These are phyloP conservation scores for Noctilio leporinus DNA, from an alignment of 2,113 vertebrate genomes.

Conservation along the genomic window DNA sequence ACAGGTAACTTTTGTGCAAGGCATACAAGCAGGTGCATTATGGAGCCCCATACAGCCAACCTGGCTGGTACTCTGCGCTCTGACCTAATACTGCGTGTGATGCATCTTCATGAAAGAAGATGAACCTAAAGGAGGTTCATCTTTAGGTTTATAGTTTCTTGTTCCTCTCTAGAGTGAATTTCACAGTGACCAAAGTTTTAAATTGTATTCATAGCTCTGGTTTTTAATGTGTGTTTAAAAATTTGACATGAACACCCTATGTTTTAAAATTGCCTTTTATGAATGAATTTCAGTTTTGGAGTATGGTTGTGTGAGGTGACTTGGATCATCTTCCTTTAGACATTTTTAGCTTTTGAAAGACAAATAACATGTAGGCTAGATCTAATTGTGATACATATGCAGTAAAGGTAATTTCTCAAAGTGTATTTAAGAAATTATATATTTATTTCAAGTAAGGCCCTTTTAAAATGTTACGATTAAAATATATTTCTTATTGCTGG, in stretches of 20 bases:
- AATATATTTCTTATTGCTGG: neutral
- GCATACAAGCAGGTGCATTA: neutral
- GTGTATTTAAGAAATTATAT: neutral
- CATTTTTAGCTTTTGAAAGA: neutral
- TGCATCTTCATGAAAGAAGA: neutral
- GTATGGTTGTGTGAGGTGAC: neutral
- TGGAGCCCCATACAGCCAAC: neutral
- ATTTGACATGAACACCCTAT: neutral
- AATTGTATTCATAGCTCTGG: neutral
- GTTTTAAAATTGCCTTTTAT: neutral
- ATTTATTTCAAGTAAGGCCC: constrained; percentile 2
- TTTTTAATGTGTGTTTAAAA: neutral
- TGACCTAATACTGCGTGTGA: neutral
- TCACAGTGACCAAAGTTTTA: neutral
- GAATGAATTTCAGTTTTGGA: constrained; percentile 15
- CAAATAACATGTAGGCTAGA: neutral
- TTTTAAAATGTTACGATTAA: constrained; percentile 7
- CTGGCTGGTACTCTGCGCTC: neutral
- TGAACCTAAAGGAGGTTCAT: neutral
- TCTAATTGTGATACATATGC: neutral
- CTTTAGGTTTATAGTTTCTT: constrained; percentile 10
- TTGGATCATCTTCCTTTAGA: neutral
- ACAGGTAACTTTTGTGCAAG: neutral
- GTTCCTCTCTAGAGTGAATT: neutral
- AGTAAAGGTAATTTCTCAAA: neutral